Base-by-base conservation (phyloP, 2,797 vertebrate species). In the Pampus argenteus region DNA sequence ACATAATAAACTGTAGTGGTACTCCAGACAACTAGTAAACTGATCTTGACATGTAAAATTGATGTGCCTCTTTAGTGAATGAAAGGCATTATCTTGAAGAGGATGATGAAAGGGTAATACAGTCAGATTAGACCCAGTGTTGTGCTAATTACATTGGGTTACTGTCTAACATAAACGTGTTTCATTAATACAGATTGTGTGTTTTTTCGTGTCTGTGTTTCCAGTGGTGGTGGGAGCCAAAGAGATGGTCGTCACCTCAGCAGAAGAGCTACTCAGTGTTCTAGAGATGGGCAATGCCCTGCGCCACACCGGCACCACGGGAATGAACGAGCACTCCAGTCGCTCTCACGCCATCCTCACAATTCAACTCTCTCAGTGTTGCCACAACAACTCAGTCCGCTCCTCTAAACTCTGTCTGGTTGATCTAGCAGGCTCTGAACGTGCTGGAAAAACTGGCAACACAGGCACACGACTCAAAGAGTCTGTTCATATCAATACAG, bases 271-370 rank as follows among this genome's bases (percentile, higher is more conserved):
- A 47, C 91, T 97, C 71, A 92, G 89, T 25, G 79, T 94, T n/a
- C 58, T 98, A 71, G 89, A 96, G 86, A 90, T 87, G 5, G 96
- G 96, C 15, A 96, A 95, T 25, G 91, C 93, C 20, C 92, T 95
- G 36, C 95, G 97, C 34, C 96, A 94, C 80, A 96, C 94, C 1
- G 63, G 93, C 22, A 83, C 88, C 66, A 98, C 97, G 0, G 94
- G 93, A 49, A 95, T 96, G 96, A 98, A 98, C 1, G 94, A 97
- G 59, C 93, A 94, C 74, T 97, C 96, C 6, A 98, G 96, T 76
- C 95, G 96, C 63, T 98, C 97, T 50, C 97, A 98, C 0, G 89
- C 95, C 38, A 93, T 98, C 87, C 94, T 98, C 89, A 97, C 95
- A 26, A 92, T 98, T 68, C 94, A 84, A 68, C 83, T 98, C 82